These are phyloP conservation scores for Phymanthus crucifer DNA, from an alignment of 92 coral and sea anemone genomes.

Conservation along the genomic window DNA sequence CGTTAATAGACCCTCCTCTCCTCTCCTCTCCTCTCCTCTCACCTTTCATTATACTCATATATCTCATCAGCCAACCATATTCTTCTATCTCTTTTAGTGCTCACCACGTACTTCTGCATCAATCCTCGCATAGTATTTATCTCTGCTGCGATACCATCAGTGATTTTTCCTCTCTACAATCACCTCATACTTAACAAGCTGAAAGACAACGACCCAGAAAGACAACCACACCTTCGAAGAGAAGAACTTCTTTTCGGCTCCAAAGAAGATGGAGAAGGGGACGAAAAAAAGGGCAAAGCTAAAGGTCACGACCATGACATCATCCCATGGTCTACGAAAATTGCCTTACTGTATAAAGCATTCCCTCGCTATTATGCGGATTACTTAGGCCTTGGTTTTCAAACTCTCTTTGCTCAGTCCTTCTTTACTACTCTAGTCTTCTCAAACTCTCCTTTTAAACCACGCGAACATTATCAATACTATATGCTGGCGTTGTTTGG, in stretches of 20 bases:
- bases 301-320: neutral
- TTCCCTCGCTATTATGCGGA: neutral
- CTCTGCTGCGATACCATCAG: neutral
- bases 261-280: neutral
- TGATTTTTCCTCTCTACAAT: neutral
- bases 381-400: neutral
- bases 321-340: neutral
- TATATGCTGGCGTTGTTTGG: neutral
- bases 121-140: neutral
- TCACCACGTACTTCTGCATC: neutral
- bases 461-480: slow-evolving; percentile 9
- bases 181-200: neutral
- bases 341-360: neutral
- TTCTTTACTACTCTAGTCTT: slow-evolving; percentile 8
- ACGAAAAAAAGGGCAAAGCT: neutral
- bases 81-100: neutral
- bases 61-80: neutral
- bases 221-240: neutral
- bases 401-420: neutral
- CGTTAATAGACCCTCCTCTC: neutral
- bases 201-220: neutral
- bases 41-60: neutral
- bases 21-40: neutral
- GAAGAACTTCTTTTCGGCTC: neutral
- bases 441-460: slow-evolving; percentile 15